Evolutionary conservation across 1,140 invertebrate species (phyloP), one percentile per base, ranked within the genome.

Genomic region (Oedothorax gibbosus): DNA sequence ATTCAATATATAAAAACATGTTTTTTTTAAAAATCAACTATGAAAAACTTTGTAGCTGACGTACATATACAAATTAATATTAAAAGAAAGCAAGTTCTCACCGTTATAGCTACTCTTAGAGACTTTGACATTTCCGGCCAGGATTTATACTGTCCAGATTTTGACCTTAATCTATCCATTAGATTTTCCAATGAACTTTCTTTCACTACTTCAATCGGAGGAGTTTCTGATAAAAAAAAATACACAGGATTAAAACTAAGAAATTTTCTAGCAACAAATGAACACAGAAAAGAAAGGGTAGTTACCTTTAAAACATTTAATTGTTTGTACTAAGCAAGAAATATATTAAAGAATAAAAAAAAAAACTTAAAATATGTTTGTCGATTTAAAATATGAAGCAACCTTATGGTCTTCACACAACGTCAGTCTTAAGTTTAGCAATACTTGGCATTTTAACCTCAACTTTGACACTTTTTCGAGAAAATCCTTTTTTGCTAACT

Each of bases 131-230:
- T 95, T 89, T 98, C 96, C 53, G 92, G 91, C 88, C 97, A 93
- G 56, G 94, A 93, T 90, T 95, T 96, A 87, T 93, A 93, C 88
- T 95, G 94, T 0, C 91, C 89, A 87, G 94, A 92, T 90, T 95
- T 95, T 11, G 93, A 93, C 68, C 95, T 92, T n/a, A 97, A 90
- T 89, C 95, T 95, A 89, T 97, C 95, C 95, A 97, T 96, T 56
- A 97, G 90, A 82, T 95, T 92, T 90, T 96, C 94, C 91, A 96
- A 93, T 86, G 90, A 88, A 88, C 89, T 89, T 86, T 88, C 87
- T 86, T 88, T 88, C 10, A 86, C 64, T 85, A 86, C 82, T 68
- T 87, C 87, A 49, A 62, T 57, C 50, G 54, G 54, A 7, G 81
- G 81, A 50, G 81, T 60, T 56, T 71, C 81, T 84, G 15, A 9